These are phyloP conservation scores for Stercorarius parasiticus DNA, from an alignment of 2,113 vertebrate genomes.

Conservation along the genomic window DNA sequence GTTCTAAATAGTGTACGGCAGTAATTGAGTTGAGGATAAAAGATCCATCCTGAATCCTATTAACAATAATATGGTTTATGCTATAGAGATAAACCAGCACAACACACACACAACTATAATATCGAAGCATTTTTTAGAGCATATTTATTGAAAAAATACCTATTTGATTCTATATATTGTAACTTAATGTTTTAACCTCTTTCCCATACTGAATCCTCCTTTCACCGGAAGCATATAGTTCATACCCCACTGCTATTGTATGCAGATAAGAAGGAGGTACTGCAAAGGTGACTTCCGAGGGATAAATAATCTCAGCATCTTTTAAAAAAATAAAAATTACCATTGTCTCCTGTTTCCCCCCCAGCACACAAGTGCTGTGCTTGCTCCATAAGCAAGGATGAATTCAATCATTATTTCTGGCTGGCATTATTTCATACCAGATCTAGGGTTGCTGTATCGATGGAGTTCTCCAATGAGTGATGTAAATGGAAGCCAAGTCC, in stretches of 20 bases:
- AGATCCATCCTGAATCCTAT: background rate
- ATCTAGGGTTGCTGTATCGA: background rate
- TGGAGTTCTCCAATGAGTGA: background rate
- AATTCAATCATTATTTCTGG: background rate
- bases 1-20: background rate
- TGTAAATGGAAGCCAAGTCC: background rate
- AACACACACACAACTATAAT: background rate
- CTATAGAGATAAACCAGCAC: background rate
- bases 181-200: background rate
- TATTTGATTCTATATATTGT: background rate
- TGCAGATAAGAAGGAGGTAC: background rate
- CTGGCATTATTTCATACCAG: background rate
- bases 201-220: background rate
- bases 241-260: background rate
- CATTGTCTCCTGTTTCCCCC: background rate
- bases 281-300: background rate
- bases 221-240: background rate
- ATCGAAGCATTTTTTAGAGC: background rate
- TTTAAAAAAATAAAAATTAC: background rate
- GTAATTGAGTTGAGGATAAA: background rate
- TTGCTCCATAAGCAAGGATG: background rate
- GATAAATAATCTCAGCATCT: background rate
- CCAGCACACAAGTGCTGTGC: background rate
- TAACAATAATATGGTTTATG: background rate
- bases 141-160: background rate